Conservation (phyloP, 2,797 vertebrate species). For the Aphelocoma californica region DNA sequence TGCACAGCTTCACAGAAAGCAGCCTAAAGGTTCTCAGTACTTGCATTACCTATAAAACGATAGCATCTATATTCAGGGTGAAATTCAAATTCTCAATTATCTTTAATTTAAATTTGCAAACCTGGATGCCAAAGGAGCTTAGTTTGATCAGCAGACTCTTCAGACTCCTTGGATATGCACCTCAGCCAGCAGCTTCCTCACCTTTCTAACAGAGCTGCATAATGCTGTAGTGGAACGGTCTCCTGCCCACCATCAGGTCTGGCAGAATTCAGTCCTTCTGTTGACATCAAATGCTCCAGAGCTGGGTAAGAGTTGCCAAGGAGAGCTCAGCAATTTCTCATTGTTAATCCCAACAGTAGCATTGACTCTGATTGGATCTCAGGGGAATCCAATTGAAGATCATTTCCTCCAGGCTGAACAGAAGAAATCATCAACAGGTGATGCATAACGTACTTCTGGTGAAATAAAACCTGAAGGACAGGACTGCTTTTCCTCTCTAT, state of each 20-base stretch:
- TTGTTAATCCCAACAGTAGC: neutral
- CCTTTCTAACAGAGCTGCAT: neutral
- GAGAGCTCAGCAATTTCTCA: constrained; percentile 1
- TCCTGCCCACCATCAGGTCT: neutral
- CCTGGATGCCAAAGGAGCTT: neutral
- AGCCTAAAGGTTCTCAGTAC: neutral
- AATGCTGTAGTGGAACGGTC: neutral
- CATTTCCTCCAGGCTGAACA: neutral
- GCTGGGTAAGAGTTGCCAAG: constrained; percentile 5
- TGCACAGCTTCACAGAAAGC: neutral
- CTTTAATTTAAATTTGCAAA: neutral
- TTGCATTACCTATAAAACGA: neutral
- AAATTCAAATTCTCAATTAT: neutral
- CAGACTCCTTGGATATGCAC: neutral
- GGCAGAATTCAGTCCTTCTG: neutral
- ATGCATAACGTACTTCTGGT: neutral
- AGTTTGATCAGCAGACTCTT: neutral
- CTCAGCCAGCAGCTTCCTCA: neutral
- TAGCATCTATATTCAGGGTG: neutral
- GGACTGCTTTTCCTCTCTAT: neutral
- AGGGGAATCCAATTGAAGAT: neutral
- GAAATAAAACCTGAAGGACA: neutral
- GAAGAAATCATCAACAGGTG: neutral
- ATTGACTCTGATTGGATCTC: constrained; percentile 40
- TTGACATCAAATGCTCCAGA: neutral